Percentiles rank a stretch among this genome's conserved stretches.
phyloP scores from a whole-genome alignment of 2,888 invertebrate species.

The Tachystola acroxantha region DNA sequence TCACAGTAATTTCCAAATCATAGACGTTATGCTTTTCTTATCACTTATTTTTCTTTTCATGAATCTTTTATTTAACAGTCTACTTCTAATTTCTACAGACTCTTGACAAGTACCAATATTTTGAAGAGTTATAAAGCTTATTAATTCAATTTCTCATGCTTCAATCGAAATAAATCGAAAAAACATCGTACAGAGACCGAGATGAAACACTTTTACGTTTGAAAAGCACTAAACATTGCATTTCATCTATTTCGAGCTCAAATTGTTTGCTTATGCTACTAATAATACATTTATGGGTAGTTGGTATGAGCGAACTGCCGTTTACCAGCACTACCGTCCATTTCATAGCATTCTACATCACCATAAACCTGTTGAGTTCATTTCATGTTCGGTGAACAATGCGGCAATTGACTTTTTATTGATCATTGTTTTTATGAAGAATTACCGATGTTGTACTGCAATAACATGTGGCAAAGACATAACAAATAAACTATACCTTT shows the following conservation, averaged over 20 bases:
- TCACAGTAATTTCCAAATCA: slow-evolving; percentile 37
- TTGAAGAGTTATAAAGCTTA: slow-evolving; percentile 30
- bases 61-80: slow-evolving; percentile 15
- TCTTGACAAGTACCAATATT: slow-evolving; percentile 1
- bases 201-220: slow-evolving; percentile 12
- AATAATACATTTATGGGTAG: slow-evolving; percentile 44
- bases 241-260: slow-evolving; percentile 44
- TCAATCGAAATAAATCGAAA: slow-evolving; percentile 3
- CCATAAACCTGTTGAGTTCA: slow-evolving; percentile 19
- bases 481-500: slow-evolving; percentile 14
- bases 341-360: slow-evolving; percentile 17
- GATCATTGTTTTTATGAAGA: slow-evolving; percentile 25
- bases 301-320: slow-evolving; percentile 20
- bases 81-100: slow-evolving; percentile 3
- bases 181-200: neutral
- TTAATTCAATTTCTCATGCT: slow-evolving; percentile 37
- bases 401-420: slow-evolving; percentile 48
- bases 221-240: slow-evolving; percentile 38
- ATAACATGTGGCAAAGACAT: slow-evolving; percentile 15
- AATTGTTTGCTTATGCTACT: slow-evolving; percentile 55
- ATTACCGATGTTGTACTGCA: slow-evolving; percentile 6
- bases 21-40: slow-evolving; percentile 48
- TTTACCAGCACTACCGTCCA: no score
- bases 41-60: slow-evolving; percentile 18
- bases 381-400: slow-evolving; percentile 47